phyloP scores from a whole-genome alignment of 2,113 vertebrate species.

The Redunca redunca region DNA sequence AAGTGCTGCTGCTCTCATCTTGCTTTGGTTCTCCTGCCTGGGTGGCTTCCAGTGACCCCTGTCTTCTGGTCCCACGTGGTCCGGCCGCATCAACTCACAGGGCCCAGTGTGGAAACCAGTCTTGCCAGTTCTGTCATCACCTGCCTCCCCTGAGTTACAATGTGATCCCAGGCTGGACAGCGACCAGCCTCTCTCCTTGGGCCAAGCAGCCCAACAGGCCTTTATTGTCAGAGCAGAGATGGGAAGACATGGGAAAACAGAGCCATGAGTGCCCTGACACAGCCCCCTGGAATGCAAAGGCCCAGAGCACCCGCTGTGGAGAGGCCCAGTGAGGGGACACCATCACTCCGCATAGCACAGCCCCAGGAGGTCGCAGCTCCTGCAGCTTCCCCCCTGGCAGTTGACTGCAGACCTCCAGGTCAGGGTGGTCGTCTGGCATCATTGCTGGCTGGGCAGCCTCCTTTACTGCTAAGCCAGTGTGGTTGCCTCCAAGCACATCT shows the following conservation, averaged over 20 bases:
- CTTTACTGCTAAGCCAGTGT: not conserved
- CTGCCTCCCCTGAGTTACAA: not conserved
- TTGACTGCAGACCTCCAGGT: not conserved
- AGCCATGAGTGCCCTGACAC: not conserved
- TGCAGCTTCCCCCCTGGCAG: not conserved
- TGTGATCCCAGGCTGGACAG: not conserved
- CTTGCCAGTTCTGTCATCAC: not conserved
- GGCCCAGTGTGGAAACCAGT: not conserved
- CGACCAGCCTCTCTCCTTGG: not conserved
- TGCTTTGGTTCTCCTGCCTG: constrained; percentile 63
- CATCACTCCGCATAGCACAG: no score
- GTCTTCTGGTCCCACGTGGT: constrained; percentile 35
- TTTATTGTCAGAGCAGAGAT: not conserved
- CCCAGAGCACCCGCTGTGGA: not conserved
- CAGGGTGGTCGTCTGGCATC: not conserved
- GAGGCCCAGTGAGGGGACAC: not conserved
- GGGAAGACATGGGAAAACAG: not conserved
- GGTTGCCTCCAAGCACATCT: not conserved
- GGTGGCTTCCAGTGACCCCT: constrained; percentile 63
- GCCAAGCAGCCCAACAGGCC: not conserved
- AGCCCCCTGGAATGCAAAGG: not conserved
- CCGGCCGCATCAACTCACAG: not conserved
- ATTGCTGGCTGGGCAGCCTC: no score
- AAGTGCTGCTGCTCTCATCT: constrained; percentile 20
- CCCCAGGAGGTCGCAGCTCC: not conserved